Evolutionary conservation across 1,140 invertebrate species (phyloP).

Genomic region (Hormaphis cornu): DNA sequence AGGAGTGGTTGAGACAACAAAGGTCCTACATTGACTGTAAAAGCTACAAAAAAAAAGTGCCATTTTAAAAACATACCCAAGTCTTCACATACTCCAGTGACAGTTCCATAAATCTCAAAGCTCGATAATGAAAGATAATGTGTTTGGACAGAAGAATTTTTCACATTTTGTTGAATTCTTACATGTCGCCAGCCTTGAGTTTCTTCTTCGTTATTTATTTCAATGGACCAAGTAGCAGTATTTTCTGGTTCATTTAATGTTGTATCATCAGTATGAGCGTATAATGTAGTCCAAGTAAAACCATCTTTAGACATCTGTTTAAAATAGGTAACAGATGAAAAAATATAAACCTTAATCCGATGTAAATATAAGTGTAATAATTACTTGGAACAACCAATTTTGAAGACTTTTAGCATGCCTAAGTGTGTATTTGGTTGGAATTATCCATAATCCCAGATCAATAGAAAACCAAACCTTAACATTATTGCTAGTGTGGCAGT

Average conservation of each 20-base stretch:
- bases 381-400: slow-evolving; percentile 87
- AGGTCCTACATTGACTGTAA: too few species aligned
- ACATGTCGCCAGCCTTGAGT: slow-evolving; percentile 81
- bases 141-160: slow-evolving; percentile 93
- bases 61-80: slow-evolving; percentile 53
- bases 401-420: slow-evolving; percentile 80
- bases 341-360: neutral
- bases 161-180: slow-evolving; percentile 87
- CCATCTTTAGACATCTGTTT: slow-evolving; percentile 80
- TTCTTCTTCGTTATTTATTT: slow-evolving; percentile 55
- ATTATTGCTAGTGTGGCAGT: slow-evolving; percentile 97
- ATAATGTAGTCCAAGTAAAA: slow-evolving; percentile 74
- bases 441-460: slow-evolving; percentile 84
- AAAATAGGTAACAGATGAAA: neutral
- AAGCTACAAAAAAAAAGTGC: too few species aligned
- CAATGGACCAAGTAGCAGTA: slow-evolving; percentile 80
- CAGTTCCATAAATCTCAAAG: slow-evolving; percentile 92
- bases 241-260: slow-evolving; percentile 90
- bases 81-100: slow-evolving; percentile 80
- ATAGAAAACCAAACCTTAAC: slow-evolving; percentile 92
- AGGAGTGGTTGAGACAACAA: too few species aligned
- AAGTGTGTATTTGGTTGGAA: slow-evolving; percentile 84
- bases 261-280: slow-evolving; percentile 81
- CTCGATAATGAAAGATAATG: slow-evolving; percentile 93
- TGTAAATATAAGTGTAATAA: slow-evolving; percentile 26